These are phyloP conservation scores for Cantharis nigra DNA, from an alignment of 2,888 invertebrate genomes.

Conservation along the genomic window DNA sequence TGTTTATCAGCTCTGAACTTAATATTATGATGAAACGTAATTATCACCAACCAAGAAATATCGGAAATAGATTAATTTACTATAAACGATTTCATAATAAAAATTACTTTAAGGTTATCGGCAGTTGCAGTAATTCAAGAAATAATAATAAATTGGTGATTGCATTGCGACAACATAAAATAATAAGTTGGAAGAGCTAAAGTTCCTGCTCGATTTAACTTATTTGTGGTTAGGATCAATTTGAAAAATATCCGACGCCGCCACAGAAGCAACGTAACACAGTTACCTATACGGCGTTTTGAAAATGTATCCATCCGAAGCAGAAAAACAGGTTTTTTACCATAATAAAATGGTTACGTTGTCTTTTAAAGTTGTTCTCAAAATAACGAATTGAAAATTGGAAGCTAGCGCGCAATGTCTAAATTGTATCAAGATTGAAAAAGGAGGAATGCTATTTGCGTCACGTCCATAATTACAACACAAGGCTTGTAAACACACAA, in stretches of 20 bases:
- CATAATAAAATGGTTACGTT: background rate
- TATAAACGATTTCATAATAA: constrained; percentile 12
- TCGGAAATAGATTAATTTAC: constrained; percentile 11
- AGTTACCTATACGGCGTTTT: background rate
- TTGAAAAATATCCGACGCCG: background rate
- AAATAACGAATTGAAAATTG: background rate
- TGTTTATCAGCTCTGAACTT: constrained; percentile 7
- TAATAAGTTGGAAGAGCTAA: no score
- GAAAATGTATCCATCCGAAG: background rate
- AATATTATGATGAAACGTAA: constrained; percentile 13
- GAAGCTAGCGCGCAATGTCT: background rate
- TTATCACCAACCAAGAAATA: background rate
- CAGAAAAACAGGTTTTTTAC: background rate
- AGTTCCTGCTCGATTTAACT: no score
- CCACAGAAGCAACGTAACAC: background rate
- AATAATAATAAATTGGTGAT: background rate
- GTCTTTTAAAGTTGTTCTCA: background rate
- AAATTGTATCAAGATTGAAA: background rate
- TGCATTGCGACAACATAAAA: background rate
- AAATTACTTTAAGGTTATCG: constrained; percentile 12
- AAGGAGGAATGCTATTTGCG: constrained; percentile 4
- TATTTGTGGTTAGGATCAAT: background rate
- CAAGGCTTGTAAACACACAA: background rate
- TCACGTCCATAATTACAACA: constrained; percentile 9
- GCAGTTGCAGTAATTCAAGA: background rate